phyloP scores from a whole-genome alignment of 2,888 invertebrate species.

The Anodontia alba region DNA sequence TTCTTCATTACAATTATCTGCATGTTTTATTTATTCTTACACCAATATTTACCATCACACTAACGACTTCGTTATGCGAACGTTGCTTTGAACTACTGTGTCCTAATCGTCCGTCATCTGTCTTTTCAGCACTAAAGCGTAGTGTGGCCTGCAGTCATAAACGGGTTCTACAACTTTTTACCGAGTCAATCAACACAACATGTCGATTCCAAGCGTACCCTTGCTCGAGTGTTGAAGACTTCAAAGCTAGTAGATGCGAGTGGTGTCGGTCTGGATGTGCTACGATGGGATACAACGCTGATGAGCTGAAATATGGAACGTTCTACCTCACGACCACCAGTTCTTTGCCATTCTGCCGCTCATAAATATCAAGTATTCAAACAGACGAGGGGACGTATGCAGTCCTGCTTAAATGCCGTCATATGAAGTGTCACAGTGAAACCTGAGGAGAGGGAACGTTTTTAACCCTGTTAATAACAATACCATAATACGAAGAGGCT shows the following conservation, averaged over 20 bases:
- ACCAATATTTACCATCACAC: too few relatives aligned
- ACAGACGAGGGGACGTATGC: too few relatives aligned
- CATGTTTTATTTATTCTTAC: too few relatives aligned
- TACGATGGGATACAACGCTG: slow-evolving; percentile 61
- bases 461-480: too few relatives aligned
- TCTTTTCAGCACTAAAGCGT: neutral
- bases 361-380: too few relatives aligned
- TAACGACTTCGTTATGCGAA: neutral
- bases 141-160: slow-evolving; percentile 65
- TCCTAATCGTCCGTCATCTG: too few relatives aligned
- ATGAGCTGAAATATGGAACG: slow-evolving; percentile 39
- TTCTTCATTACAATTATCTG: too few relatives aligned
- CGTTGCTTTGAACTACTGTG: too few relatives aligned
- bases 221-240: slow-evolving; percentile 55
- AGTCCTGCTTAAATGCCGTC: too few relatives aligned
- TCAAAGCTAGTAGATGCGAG: slow-evolving; percentile 53
- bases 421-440: too few relatives aligned
- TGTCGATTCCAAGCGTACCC: slow-evolving; percentile 62
- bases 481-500: too few relatives aligned
- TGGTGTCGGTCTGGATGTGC: slow-evolving; percentile 45
- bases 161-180: slow-evolving; percentile 55
- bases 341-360: slow-evolving; percentile 50
- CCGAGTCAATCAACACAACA: slow-evolving; percentile 63
- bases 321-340: slow-evolving; percentile 62
- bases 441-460: too few relatives aligned